A percentile compares a stretch with the other conserved stretches of the same genome.
Evolutionary conservation across 2,888 invertebrate species (phyloP).

Genomic region (Pammene aurita): DNA sequence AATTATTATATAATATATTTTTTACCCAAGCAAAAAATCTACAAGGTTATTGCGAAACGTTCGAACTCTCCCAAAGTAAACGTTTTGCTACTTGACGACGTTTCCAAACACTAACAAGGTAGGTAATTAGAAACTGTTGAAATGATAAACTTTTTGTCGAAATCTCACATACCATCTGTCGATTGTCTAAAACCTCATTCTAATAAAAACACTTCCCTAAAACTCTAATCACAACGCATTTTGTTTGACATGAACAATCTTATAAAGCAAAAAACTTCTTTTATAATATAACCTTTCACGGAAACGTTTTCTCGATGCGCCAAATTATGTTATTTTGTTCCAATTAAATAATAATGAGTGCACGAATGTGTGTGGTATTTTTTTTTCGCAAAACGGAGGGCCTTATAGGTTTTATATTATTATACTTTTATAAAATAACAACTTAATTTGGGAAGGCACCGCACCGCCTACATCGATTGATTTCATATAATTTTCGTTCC

Average conservation of each 20-base stretch:
- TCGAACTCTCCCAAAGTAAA: too few species aligned
- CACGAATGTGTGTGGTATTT: conserved; percentile 71
- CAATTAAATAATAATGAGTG: conserved; percentile 74
- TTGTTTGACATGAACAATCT: conserved; percentile 48
- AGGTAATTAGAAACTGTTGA: conserved; percentile 18
- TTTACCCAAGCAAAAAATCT: too few species aligned
- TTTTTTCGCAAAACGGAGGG: conserved; percentile 72
- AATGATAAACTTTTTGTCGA: conserved; percentile 26
- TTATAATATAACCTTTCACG: conserved; percentile 47
- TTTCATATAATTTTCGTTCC: conserved; percentile 77
- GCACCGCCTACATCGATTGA: conserved; percentile 76
- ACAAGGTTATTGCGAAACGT: too few species aligned
- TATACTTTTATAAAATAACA: conserved; percentile 74
- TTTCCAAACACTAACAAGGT: background rate
- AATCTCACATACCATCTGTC: conserved; percentile 24
- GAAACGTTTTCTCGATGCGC: conserved; percentile 53
- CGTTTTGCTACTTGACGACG: too few species aligned
- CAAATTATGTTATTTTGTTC: conserved; percentile 68
- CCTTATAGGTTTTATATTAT: conserved; percentile 70
- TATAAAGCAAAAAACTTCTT: conserved; percentile 55
- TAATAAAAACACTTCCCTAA: conserved; percentile 21
- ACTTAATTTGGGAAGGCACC: conserved; percentile 80
- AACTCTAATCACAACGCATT: conserved; percentile 24
- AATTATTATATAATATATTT: too few species aligned
- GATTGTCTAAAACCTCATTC: conserved; percentile 13